Conservation (phyloP, 2,113 vertebrate genomes). For the Trogon surrucura region DNA sequence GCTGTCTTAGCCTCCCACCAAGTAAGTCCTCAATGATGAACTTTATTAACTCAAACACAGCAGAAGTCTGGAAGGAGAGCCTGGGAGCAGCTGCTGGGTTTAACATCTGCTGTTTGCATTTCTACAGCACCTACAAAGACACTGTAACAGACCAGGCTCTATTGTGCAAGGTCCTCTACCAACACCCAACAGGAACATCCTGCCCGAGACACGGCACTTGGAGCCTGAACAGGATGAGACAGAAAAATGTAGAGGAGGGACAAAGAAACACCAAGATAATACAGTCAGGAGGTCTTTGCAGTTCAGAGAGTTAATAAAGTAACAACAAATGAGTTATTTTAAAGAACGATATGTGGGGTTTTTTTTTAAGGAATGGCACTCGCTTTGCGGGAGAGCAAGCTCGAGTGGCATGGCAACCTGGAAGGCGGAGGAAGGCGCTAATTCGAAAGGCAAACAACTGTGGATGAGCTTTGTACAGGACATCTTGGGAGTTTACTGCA, state of each 20-base stretch:
- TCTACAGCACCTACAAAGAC: background rate
- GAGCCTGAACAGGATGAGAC: background rate
- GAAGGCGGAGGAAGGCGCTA: background rate
- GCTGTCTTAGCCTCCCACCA: background rate
- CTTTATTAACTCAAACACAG: background rate
- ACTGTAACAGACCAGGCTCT: background rate
- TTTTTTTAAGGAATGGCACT: background rate
- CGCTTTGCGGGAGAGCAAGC: background rate
- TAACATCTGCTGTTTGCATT: background rate
- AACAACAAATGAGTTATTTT: background rate
- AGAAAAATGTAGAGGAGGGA: background rate
- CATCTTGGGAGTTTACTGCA: background rate
- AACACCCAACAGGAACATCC: background rate
- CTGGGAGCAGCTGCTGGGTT: background rate
- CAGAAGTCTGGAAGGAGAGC: rapidly evolving
- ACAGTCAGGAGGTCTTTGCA: background rate
- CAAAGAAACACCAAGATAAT: background rate
- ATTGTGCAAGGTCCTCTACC: background rate
- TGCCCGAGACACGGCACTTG: background rate
- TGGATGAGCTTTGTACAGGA: background rate
- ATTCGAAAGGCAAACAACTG: background rate
- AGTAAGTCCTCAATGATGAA: background rate
- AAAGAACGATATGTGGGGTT: background rate
- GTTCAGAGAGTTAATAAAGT: background rate
- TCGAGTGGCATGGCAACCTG: background rate